Evolutionary conservation across 2,113 vertebrate genomes (phyloP).

Genomic region (Aplodontia rufa): DNA sequence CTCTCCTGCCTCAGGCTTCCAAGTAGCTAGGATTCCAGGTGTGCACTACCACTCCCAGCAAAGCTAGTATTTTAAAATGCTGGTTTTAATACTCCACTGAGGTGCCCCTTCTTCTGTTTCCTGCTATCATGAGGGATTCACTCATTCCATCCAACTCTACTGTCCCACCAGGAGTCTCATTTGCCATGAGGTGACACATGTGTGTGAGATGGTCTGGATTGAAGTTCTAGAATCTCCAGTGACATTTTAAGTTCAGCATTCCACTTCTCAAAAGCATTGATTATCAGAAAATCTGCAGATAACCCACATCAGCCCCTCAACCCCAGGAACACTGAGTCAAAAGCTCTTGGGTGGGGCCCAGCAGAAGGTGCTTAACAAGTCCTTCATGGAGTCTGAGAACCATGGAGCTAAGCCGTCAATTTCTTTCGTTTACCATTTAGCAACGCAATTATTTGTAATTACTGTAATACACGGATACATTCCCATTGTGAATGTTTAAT

Average conservation of each 20-base stretch:
- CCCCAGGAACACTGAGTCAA: background rate
- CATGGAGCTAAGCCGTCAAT: background rate
- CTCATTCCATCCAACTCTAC: too few species aligned
- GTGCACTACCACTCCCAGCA: too few species aligned
- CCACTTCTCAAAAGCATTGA: background rate
- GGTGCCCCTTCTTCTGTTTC: too few species aligned
- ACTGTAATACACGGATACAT: background rate
- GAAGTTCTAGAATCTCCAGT: background rate
- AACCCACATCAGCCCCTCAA: rapidly evolving
- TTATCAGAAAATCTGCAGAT: background rate
- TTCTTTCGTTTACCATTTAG: background rate
- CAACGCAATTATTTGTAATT: background rate
- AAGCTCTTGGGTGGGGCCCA: background rate
- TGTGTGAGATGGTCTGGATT: background rate
- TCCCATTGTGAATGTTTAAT: background rate
- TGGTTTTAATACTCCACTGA: too few species aligned
- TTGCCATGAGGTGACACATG: background rate
- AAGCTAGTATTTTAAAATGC: too few species aligned
- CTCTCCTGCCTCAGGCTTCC: too few species aligned
- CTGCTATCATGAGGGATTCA: too few species aligned
- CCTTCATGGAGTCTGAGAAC: background rate
- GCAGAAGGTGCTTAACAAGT: too few species aligned
- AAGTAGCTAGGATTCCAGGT: too few species aligned
- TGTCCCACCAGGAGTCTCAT: too few species aligned
- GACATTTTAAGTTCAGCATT: background rate